A percentile compares a stretch with the other conserved stretches of the same genome.
phyloP scores from a whole-genome alignment of 2,888 invertebrate species.

The Clepsis dumicolana region DNA sequence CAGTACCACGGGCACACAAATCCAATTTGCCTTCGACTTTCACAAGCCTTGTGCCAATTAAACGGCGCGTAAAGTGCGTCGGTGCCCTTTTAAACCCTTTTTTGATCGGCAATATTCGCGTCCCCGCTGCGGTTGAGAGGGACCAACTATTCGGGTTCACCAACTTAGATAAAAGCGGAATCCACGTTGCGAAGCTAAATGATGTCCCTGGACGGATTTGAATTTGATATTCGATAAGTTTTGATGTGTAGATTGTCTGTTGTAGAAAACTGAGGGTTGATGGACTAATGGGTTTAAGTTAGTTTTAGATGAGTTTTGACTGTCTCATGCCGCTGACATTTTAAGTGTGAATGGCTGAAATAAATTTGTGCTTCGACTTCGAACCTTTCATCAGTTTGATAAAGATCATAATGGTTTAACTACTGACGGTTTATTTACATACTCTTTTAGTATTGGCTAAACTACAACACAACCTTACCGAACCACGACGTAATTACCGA shows the following conservation, averaged over 20 bases:
- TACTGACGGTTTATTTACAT: too few relatives aligned
- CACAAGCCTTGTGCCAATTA: slow-evolving; percentile 78
- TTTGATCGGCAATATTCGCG: slow-evolving; percentile 63
- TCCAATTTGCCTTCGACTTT: slow-evolving; percentile 82
- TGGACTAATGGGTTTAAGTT: slow-evolving; percentile 6
- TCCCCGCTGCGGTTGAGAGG: slow-evolving; percentile 49
- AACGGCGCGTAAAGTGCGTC: slow-evolving; percentile 79
- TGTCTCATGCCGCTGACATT: neutral
- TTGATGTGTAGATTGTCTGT: slow-evolving; percentile 40
- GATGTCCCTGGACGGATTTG: slow-evolving; percentile 40
- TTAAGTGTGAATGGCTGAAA: neutral
- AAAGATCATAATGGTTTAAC: neutral
- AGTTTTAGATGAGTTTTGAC: slow-evolving; percentile 4
- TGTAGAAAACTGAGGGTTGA: slow-evolving; percentile 12
- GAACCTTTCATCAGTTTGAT: neutral
- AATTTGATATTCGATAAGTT: slow-evolving; percentile 43
- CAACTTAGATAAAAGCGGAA: slow-evolving; percentile 59
- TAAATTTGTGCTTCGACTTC: neutral
- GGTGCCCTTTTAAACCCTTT: slow-evolving; percentile 64
- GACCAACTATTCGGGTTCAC: slow-evolving; percentile 46
- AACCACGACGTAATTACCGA: too few relatives aligned
- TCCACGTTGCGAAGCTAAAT: slow-evolving; percentile 36
- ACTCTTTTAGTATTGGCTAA: too few relatives aligned
- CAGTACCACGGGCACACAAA: slow-evolving; percentile 68
- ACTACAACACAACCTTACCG: too few relatives aligned